Evolutionary conservation across 2,888 invertebrate species (phyloP), one percentile per base, ranked within the genome.

Genomic region (Agonopterix alstromeriana): DNA sequence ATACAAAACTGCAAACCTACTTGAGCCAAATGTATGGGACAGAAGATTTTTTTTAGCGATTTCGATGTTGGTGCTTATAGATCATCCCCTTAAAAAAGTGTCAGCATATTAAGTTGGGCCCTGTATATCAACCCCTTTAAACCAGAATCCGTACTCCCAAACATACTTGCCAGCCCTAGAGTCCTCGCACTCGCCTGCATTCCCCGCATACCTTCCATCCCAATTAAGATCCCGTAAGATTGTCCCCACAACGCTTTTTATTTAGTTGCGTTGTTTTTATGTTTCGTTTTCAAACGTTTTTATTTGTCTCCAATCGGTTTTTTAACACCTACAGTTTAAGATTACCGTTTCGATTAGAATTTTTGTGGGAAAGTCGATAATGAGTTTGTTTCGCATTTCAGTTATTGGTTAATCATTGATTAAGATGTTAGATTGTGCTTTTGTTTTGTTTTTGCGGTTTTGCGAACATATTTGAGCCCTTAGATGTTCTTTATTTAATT

Each of bases 221-320:
- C 84, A 84, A 85, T 84, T 82, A 71, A 70, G 70, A 70, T 70
- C 67, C 63, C 70, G 72, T 70, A 70, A 79, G 84, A 84, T 84
- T 82, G 82, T 83, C 77, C 64, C 61, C 12, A 42, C 10, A 42
- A 42, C 42, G 10, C 7, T 42, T 12, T 42, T 42, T 12, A 8
- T 42, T 42, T 42, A 11, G 38, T 38, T 7, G 3, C 38, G 5
- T 38, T 10, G n/a, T 10, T n/a, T 38, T 38, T 38, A 4, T 10
- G n/a, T 38, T 38, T 10, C 38, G 10, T 9, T 38, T 27, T 27
- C 27, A 38, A 38, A n/a, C 42, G 42, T 42, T 42, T 42, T 42
- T 42, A n/a, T n/a, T 43, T 43, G 12, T 43, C 8, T 42, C 42
- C n/a, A n/a, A 74, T 76, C 62, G 57, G 66, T 67, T 70, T 73